Evolutionary conservation across 2,113 vertebrate species (phyloP).

Genomic region (Sapajus apella): DNA sequence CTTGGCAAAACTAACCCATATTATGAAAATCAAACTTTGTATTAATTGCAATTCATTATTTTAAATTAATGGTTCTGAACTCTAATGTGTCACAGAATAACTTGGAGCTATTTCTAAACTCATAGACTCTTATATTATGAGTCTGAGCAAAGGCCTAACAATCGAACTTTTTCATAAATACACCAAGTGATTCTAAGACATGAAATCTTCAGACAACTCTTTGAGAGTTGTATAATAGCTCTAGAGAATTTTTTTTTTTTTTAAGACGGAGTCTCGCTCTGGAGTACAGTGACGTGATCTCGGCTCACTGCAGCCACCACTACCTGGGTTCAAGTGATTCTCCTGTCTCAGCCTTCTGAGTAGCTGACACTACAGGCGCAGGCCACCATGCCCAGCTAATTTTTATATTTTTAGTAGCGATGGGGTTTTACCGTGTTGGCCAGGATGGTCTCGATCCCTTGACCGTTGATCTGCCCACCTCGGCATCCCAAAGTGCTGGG

Average conservation of each 20-base stretch:
- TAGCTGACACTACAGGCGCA: too few relatives aligned
- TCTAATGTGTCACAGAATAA: not conserved
- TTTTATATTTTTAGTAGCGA: too few relatives aligned
- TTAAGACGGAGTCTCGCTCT: too few relatives aligned
- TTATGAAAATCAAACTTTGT: not conserved
- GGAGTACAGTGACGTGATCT: too few relatives aligned
- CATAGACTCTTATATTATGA: not conserved
- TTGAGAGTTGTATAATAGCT: not conserved
- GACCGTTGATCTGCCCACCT: too few relatives aligned
- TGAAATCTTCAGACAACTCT: not conserved
- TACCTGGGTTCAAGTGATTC: too few relatives aligned
- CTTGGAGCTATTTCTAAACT: not conserved
- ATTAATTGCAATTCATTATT: not conserved
- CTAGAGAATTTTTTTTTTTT: not conserved
- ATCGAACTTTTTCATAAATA: conserved; percentile 4
- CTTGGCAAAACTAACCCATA: not conserved
- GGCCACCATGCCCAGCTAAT: too few relatives aligned
- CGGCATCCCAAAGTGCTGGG: too few relatives aligned
- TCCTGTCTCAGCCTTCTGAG: too few relatives aligned
- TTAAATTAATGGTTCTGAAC: not conserved
- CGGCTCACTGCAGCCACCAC: too few relatives aligned
- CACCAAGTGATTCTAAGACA: not conserved
- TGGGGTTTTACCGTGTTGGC: too few relatives aligned
- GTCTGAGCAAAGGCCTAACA: not conserved
- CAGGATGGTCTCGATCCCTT: too few relatives aligned